These are phyloP conservation scores for Zeuzera pyrina DNA, from an alignment of 2,888 invertebrate genomes.

Conservation along the genomic window DNA sequence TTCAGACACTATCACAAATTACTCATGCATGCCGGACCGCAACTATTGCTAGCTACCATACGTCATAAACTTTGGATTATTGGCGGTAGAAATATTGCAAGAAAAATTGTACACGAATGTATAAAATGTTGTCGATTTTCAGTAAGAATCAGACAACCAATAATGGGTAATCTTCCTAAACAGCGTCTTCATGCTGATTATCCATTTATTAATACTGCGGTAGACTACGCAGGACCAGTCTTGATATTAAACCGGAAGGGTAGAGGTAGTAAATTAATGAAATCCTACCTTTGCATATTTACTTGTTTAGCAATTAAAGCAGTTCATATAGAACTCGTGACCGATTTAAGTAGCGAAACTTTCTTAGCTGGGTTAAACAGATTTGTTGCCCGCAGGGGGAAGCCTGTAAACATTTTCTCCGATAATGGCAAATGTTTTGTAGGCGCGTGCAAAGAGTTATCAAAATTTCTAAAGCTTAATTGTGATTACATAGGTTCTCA, in stretches of 20 bases:
- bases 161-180: constrained; percentile 3
- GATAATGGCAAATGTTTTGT: constrained; percentile 17
- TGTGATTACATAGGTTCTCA: not conserved
- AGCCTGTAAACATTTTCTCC: constrained; percentile 12
- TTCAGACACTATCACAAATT: not conserved
- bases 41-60: not conserved
- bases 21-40: not conserved
- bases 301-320: constrained; percentile 16
- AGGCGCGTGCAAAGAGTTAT: constrained; percentile 11
- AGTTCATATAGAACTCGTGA: constrained; percentile 16
- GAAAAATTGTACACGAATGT: not conserved
- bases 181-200: constrained; percentile 1
- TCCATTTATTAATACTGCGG: not conserved
- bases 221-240: constrained; percentile 16
- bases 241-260: constrained; percentile 16
- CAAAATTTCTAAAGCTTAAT: not conserved
- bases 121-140: not conserved
- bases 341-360: constrained; percentile 13
- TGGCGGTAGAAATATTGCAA: not conserved
- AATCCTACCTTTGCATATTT: constrained; percentile 18
- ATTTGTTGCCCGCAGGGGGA: constrained; percentile 14
- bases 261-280: constrained; percentile 13
- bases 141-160: not conserved
- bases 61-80: not conserved
- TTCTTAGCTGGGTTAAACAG: constrained; percentile 12